Evolutionary conservation across 2,797 vertebrate species (phyloP).

Genomic region (Acrocephalus scirpaceus): DNA sequence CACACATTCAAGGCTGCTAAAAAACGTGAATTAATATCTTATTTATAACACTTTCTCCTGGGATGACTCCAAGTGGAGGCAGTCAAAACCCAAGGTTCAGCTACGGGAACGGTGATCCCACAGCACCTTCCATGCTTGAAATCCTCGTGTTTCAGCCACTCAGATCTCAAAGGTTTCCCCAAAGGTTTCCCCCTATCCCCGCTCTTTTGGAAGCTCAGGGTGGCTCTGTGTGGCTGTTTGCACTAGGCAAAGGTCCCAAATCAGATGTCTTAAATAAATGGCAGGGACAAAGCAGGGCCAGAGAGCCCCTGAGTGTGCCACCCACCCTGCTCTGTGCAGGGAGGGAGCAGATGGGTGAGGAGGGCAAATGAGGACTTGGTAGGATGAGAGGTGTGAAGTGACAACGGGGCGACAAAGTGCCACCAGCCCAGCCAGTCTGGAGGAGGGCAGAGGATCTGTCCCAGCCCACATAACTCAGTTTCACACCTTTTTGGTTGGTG

Average conservation of each 20-base stretch:
- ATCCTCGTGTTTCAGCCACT: not conserved
- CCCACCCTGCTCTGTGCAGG: not conserved
- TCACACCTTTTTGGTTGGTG: not conserved
- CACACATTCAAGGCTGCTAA: too few relatives aligned
- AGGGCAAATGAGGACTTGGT: not conserved
- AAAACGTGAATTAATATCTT: too few relatives aligned
- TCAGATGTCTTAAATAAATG: not conserved
- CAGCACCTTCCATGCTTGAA: not conserved
- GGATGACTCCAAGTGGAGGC: not conserved
- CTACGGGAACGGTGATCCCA: not conserved
- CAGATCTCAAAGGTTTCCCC: fast-evolving
- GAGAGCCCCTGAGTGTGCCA: not conserved
- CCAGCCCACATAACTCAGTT: not conserved
- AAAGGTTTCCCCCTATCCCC: not conserved
- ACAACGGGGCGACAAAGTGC: not conserved
- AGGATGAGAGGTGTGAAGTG: not conserved
- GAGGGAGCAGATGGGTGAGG: not conserved
- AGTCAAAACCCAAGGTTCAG: not conserved
- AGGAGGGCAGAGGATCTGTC: not conserved
- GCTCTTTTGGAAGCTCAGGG: not conserved
- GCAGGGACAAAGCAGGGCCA: not conserved
- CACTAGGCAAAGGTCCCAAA: not conserved
- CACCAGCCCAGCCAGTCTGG: not conserved
- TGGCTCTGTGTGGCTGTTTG: not conserved
- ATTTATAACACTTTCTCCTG: not conserved